Base-by-base conservation (phyloP, 30 jellyfish, hydroid and myxozoan genomes). In the Aurelia aurita region DNA sequence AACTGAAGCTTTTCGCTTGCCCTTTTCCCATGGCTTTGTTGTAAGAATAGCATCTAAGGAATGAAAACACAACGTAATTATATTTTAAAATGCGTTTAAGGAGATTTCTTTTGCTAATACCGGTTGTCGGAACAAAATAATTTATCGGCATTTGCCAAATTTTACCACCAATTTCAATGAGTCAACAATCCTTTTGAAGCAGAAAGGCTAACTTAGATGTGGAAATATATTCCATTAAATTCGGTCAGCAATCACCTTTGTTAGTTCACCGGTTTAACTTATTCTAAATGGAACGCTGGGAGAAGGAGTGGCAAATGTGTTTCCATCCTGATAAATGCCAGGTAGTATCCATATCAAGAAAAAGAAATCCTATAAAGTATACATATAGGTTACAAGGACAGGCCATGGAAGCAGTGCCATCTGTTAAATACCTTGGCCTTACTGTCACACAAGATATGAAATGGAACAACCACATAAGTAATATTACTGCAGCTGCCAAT, bases 231-330 rank as follows among this genome's bases (percentile, higher is more conserved):
- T 31, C 5, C 43, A 31, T 3, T 31, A 31, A 31, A 31, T 31
- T 31, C 43, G 5, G 43, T 31, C 43, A 5, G 2, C 43, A 31
- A 5, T 31, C 43, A 31, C 5, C 2, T 31, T 5, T 31, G 5
- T 31, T 31, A 5, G 43, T 31, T 31, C 2, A 31, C 5, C 5
- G 43, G 5, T 31, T 31, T 31, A 31, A n/a, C n/a, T n/a, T n/a
- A n/a, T n/a, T n/a, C n/a, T n/a, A n/a, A n/a, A n/a, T 47, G 85
- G 85, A 72, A 32, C 85, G 25, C 11, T 72, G 72, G 71, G 85
- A 72, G 71, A 47, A 9, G 13, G n/a, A n/a, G n/a, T n/a, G n/a
- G n/a, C n/a, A n/a, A n/a, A n/a, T n/a, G n/a, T n/a, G n/a, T n/a
- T n/a, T n/a, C n/a, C n/a, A n/a, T n/a, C n/a, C n/a, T n/a, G 80